Conservation (phyloP, 2,888 invertebrate genomes). For the Cabera pusaria region DNA sequence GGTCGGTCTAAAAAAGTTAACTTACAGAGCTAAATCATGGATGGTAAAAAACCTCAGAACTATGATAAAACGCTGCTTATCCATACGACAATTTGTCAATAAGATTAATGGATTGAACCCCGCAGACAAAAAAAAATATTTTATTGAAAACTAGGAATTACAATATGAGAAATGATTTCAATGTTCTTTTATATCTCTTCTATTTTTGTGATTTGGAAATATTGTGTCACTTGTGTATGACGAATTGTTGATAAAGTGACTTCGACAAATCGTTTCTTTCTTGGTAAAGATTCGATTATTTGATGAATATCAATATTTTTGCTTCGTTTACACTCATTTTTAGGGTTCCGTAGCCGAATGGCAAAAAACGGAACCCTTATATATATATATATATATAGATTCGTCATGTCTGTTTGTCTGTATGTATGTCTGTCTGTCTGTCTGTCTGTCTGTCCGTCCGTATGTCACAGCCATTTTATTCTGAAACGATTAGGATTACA, state of each 20-base stretch:
- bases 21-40: slow-evolving; percentile 4
- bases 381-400: too few species aligned
- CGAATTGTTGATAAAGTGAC: slow-evolving; percentile 6
- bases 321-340: too few species aligned
- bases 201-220: slow-evolving; percentile 10
- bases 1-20: too few species aligned
- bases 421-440: too few species aligned
- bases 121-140: slow-evolving; percentile 31
- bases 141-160: slow-evolving; percentile 29
- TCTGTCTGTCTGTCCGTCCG: too few species aligned
- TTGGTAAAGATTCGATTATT: too few species aligned
- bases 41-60: slow-evolving; percentile 35
- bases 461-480: too few species aligned
- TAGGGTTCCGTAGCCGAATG: too few species aligned
- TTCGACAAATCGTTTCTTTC: background rate
- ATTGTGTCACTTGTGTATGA: slow-evolving; percentile 4
- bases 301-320: too few species aligned
- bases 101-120: slow-evolving; percentile 39
- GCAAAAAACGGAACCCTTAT: too few species aligned
- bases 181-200: slow-evolving; percentile 18
- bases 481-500: too few species aligned
- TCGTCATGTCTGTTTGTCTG: too few species aligned
- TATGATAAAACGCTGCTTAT: slow-evolving; percentile 39
- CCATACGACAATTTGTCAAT: slow-evolving; percentile 44
- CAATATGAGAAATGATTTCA: slow-evolving; percentile 30